A percentile compares a stretch with the other conserved stretches of the same genome.
These are phyloP conservation scores for Centroberyx gerrardi DNA, from an alignment of 2,797 vertebrate genomes.

Conservation along the genomic window DNA sequence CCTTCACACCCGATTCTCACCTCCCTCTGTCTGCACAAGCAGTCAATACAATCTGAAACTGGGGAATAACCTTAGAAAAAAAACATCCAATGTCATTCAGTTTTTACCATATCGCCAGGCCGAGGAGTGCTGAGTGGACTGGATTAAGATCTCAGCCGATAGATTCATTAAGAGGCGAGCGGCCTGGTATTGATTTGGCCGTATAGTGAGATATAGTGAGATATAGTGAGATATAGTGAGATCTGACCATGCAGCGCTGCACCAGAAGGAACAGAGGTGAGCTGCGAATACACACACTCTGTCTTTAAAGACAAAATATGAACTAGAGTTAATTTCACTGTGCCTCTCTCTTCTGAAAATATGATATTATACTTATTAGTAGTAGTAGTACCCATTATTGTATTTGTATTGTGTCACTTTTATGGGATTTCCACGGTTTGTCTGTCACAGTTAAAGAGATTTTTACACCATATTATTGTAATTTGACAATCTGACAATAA, in stretches of 20 bases:
- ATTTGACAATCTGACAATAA: background rate
- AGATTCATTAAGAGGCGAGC: conserved; percentile 43
- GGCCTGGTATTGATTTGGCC: background rate
- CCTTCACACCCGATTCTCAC: background rate
- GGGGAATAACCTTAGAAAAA: conserved; percentile 18
- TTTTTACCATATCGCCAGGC: conserved; percentile 19
- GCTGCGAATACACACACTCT: too few relatives aligned
- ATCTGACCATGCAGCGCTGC: too few relatives aligned
- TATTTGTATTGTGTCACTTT: too few relatives aligned
- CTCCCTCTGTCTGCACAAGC: background rate
- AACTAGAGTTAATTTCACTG: too few relatives aligned
- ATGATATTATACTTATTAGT: too few relatives aligned
- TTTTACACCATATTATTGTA: too few relatives aligned
- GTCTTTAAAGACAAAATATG: too few relatives aligned
- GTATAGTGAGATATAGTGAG: background rate
- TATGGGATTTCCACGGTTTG: too few relatives aligned
- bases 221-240: background rate
- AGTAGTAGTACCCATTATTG: too few relatives aligned
- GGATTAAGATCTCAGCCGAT: conserved; percentile 53
- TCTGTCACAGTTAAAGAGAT: too few relatives aligned
- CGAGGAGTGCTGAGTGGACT: conserved; percentile 57
- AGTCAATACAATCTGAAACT: conserved; percentile 37
- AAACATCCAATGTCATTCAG: background rate
- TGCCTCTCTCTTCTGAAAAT: too few relatives aligned
- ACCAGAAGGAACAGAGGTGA: too few relatives aligned